Conservation (phyloP, 1,140 invertebrate genomes). For the Homarus americanus region DNA sequence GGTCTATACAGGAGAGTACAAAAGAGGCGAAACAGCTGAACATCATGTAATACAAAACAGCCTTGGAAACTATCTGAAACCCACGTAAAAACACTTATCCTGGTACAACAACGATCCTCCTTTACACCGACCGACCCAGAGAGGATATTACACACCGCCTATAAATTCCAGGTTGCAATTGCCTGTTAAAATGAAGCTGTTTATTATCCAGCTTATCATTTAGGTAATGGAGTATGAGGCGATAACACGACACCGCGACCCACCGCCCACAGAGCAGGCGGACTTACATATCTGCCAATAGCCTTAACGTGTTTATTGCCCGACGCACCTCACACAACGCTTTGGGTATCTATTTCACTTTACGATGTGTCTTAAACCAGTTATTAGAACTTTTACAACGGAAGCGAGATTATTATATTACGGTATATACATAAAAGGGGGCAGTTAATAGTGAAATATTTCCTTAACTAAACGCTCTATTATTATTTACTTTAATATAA, state of each 20-base stretch:
- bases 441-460: too few species aligned
- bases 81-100: background rate
- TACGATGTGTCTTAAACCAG: too few species aligned
- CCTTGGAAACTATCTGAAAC: background rate
- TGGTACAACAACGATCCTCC: background rate
- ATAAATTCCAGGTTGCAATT: constrained; percentile 10
- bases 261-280: background rate
- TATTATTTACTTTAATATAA: too few species aligned
- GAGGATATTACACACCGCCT: background rate
- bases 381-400: too few species aligned
- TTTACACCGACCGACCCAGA: background rate
- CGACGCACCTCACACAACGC: too few species aligned
- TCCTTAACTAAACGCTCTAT: too few species aligned
- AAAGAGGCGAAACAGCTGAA: background rate
- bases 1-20: background rate
- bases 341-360: too few species aligned
- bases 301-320: background rate
- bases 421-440: too few species aligned
- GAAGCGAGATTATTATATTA: too few species aligned
- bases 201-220: constrained; percentile 14
- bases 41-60: background rate
- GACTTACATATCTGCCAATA: background rate
- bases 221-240: background rate
- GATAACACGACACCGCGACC: background rate
- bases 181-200: constrained; percentile 9